Conservation (phyloP, 2,113 vertebrate species). For the Vulpes ferrilata region DNA sequence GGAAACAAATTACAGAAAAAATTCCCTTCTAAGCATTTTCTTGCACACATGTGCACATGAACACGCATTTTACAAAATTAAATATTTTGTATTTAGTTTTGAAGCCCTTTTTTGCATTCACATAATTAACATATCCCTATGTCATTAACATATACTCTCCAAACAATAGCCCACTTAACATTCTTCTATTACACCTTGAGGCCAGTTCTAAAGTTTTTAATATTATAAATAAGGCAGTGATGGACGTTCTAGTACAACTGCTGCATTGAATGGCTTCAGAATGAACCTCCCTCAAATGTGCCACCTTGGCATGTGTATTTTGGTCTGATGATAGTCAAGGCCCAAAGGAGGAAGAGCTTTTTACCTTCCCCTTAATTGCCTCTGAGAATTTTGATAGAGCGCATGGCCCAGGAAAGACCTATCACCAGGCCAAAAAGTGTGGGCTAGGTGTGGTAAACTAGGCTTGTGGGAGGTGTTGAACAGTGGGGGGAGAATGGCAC, state of each 20-base stretch:
- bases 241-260: background rate
- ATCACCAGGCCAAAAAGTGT: background rate
- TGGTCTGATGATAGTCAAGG: background rate
- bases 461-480: background rate
- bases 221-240: background rate
- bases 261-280: background rate
- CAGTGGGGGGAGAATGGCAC: no score
- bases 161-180: background rate
- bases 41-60: background rate
- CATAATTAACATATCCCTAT: background rate
- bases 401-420: background rate
- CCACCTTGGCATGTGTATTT: background rate
- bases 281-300: background rate
- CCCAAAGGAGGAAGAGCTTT: background rate
- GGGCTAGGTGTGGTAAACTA: background rate
- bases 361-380: background rate
- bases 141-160: background rate
- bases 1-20: background rate
- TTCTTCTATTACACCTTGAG: background rate
- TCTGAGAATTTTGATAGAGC: background rate
- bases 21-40: slow-evolving; percentile 17
- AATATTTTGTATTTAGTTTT: slow-evolving; percentile 2
- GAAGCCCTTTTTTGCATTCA: background rate
- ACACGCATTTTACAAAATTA: slow-evolving; percentile 17
- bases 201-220: background rate